Base-by-base conservation (phyloP, 2,797 vertebrate species). In the Chelon labrosus region DNA sequence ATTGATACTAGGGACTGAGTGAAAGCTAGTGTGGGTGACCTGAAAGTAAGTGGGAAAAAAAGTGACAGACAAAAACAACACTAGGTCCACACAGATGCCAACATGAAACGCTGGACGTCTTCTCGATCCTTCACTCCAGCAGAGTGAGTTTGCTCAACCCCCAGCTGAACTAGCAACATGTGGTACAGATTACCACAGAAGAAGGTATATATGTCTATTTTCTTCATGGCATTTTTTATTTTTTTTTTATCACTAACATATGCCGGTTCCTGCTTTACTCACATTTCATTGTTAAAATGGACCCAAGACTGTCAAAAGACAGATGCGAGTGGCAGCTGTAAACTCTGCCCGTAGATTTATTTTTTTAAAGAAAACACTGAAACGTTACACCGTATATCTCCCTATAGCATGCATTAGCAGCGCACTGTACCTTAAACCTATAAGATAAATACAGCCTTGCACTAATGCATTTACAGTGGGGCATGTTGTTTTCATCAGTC, bases 121-220 rank as follows among this genome's bases (percentile, higher is more conserved):
- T 70, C 63, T 79, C 52, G 17, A 31, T 79, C 56, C 27, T 54
- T 73, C 3, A n/a, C 51, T 80, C 57, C 42, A 17, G 25, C 70
- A 50, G 73, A 83, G 65, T 63, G 69, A 79, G 75, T 86, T 79
- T 75, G 60, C 81, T 82, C 86, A 89, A 84, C 81, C 85, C 83
- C 60, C 50, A 53, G 41, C 75, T 82, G 82, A 82, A 86, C 73
- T 60, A 65, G 65, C 61, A 49, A 82, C 92, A 94, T 92, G 84
- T 93, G 94, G 93, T 77, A 83, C 82, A 82, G 75, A 92, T 94
- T 93, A 93, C 75, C 59, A 72, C 58, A 57, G 54, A 69, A 81
- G 80, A 93, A 93, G 91, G 93, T 94, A 80, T 77, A 89, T 82
- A 82, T 81, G 73, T 79, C 67, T 89, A 31, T 54, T 81, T 80